These are phyloP conservation scores for Drosophila pectinifera DNA, from an alignment of 1,140 invertebrate genomes.

Conservation along the genomic window DNA sequence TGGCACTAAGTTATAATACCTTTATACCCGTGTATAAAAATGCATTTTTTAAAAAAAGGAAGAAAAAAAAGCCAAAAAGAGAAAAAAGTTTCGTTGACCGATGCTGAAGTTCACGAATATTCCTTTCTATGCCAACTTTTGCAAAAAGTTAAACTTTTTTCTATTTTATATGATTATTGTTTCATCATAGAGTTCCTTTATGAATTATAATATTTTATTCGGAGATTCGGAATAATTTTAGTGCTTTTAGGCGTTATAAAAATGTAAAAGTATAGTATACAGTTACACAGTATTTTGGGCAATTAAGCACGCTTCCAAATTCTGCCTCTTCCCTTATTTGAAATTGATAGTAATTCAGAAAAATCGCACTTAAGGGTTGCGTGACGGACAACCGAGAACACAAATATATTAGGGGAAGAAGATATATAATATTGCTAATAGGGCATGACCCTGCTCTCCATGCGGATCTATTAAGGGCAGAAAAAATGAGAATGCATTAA, in stretches of 20 bases:
- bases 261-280: background rate
- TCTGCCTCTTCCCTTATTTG: slow-evolving; percentile 25
- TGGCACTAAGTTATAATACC: too few relatives aligned
- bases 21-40: too few relatives aligned
- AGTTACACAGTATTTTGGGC: background rate
- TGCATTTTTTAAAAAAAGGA: too few relatives aligned
- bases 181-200: too few relatives aligned
- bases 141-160: too few relatives aligned
- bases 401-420: slow-evolving; percentile 19
- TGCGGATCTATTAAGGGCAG: slow-evolving; percentile 24
- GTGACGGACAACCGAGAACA: slow-evolving; percentile 22
- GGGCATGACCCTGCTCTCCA: slow-evolving; percentile 22
- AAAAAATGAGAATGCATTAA: slow-evolving; percentile 59
- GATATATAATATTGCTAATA: slow-evolving; percentile 51
- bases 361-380: slow-evolving; percentile 58
- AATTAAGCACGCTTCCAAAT: slow-evolving; percentile 7
- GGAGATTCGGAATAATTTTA: too few relatives aligned
- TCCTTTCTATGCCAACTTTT: too few relatives aligned
- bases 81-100: too few relatives aligned
- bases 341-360: slow-evolving; percentile 30
- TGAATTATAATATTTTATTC: too few relatives aligned
- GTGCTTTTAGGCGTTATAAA: background rate
- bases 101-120: too few relatives aligned
- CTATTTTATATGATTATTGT: too few relatives aligned
- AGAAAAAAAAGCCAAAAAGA: too few relatives aligned